Evolutionary conservation across 2,113 vertebrate species (phyloP).

Genomic region (Galeopterus variegatus): DNA sequence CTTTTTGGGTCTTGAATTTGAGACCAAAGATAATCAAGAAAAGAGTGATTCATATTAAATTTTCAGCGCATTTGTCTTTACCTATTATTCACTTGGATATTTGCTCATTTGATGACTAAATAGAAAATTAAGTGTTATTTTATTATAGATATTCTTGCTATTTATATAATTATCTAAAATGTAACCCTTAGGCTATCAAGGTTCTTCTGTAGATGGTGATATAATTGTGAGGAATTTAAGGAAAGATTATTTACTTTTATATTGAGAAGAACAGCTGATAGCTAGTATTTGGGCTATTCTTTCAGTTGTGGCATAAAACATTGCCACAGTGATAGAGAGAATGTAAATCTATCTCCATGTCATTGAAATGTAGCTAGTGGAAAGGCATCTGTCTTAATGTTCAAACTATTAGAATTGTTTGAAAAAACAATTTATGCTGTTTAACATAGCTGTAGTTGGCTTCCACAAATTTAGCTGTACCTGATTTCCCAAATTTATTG

Average conservation of each 20-base stretch:
- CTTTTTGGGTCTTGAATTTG: conserved; percentile 28
- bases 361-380: neutral
- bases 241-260: conserved; percentile 24
- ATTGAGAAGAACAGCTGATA: neutral
- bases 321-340: conserved; percentile 7
- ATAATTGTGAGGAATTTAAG: neutral
- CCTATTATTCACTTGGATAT: neutral
- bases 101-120: conserved; percentile 25
- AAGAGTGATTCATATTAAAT: conserved; percentile 10
- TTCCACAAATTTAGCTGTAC: conserved; percentile 52
- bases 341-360: conserved; percentile 6
- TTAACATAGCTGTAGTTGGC: conserved; percentile 27
- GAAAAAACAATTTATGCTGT: neutral
- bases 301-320: neutral
- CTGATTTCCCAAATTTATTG: conserved; percentile 70
- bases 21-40: neutral
- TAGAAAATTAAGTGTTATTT: neutral
- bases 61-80: neutral
- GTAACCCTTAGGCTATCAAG: neutral
- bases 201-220: neutral
- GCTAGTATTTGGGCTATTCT: conserved; percentile 2
- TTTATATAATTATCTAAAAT: conserved; percentile 26
- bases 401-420: conserved; percentile 36
- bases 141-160: neutral
- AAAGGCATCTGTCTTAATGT: conserved; percentile 40